Base-by-base conservation (phyloP, 2,113 vertebrate genomes). In the Pogona vitticeps region DNA sequence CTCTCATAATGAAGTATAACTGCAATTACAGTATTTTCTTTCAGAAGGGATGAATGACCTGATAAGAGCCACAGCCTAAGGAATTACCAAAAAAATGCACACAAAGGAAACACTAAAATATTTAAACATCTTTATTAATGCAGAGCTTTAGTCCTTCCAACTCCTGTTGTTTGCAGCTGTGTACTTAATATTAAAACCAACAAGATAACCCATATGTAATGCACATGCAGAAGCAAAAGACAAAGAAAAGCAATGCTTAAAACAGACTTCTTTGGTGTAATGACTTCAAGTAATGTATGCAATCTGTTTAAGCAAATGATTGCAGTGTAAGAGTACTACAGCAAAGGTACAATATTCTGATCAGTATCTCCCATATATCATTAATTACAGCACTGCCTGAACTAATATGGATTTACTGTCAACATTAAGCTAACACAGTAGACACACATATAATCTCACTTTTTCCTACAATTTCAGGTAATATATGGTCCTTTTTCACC, bases 151-250 rank as follows among this genome's bases (percentile, higher is more conserved):
- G 58, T 80, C 88, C 36, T 3, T 58, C 42, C 78, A 71, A 81
- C 26, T 82, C 84, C 59, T 1, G 76, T 86, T 88, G 21, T 36
- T 73, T 75, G 17, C 31, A 73, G 15, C 59, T 59, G 26, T 59
- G 72, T 71, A 86, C 46, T 86, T 79, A 71, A 86, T 78, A 78
- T 76, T 42, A 81, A 91, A 91, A 68, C 7, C 56, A 86, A 89
- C 7, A 26, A 42, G 87, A 71, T 63, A 31, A 42, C 56, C 36
- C 14, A 21, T 40, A 40, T 78, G n/a, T 52, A 77, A n/a, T 7
- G 4, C 42, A 26, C 28, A 33, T 68, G n/a, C 75, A 77, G 42
- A 78, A 68, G 28, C 75, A 78, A 23, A 78, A 56, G n/a, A 56
- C 42, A 18, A 68, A 58, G 12, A 59, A 36, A 70, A 18, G 31